Conservation (phyloP, 2,888 invertebrate species). For the Pandemis corylana region DNA sequence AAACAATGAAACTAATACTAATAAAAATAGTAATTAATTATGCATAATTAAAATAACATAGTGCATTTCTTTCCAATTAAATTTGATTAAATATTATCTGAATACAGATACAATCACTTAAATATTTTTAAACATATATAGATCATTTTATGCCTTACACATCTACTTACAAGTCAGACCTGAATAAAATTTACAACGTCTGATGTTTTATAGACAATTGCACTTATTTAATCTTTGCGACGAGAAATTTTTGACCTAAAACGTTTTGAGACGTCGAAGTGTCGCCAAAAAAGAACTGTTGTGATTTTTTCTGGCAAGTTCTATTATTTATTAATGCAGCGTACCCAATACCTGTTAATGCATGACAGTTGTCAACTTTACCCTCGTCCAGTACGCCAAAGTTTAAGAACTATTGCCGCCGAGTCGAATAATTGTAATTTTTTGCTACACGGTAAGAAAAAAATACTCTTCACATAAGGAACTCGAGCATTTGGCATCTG, state of each 20-base stretch:
- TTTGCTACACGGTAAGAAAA: not conserved
- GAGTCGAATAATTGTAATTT: not conserved
- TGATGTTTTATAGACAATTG: slow-evolving; percentile 28
- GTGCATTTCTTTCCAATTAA: slow-evolving; percentile 33
- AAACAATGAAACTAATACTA: slow-evolving; percentile 52
- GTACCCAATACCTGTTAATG: not conserved
- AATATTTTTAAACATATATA: slow-evolving; percentile 36
- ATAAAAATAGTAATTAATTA: slow-evolving; percentile 49
- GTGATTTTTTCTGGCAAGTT: slow-evolving; percentile 3
- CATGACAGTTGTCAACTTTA: not conserved
- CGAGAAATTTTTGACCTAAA: slow-evolving; percentile 15
- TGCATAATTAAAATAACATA: slow-evolving; percentile 46
- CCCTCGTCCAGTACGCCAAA: not conserved
- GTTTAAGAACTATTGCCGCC: not conserved
- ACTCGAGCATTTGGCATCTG: not conserved
- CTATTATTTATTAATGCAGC: not conserved
- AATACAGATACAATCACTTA: slow-evolving; percentile 40
- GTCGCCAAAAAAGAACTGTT: not conserved
- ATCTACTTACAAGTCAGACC: slow-evolving; percentile 37
- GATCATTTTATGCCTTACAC: slow-evolving; percentile 32
- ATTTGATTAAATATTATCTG: slow-evolving; percentile 36
- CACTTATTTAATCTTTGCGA: slow-evolving; percentile 36
- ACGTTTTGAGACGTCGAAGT: not conserved
- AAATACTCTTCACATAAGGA: not conserved
- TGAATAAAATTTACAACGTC: slow-evolving; percentile 36